Evolutionary conservation across 2,888 invertebrate genomes (phyloP).

Genomic region (Clepsis dumicolana): DNA sequence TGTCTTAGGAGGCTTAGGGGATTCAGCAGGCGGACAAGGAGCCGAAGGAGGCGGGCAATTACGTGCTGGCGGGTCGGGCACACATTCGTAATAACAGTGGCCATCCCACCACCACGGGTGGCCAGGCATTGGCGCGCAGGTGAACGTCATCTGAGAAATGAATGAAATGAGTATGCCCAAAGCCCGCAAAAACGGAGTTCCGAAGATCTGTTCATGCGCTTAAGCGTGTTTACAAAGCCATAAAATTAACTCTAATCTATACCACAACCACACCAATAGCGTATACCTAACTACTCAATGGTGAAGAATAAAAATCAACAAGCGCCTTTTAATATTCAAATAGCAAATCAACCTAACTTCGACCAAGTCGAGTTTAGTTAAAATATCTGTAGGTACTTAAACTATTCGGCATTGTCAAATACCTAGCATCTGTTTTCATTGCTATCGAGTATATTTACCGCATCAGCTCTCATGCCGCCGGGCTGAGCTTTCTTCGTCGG

Average conservation of each 20-base stretch:
- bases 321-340: neutral
- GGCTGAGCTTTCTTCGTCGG: constrained; percentile 49
- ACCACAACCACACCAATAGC: too few relatives aligned
- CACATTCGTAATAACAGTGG: constrained; percentile 67
- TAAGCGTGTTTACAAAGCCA: too few relatives aligned
- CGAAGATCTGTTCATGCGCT: too few relatives aligned
- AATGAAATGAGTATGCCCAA: neutral
- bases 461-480: constrained; percentile 56
- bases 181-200: too few relatives aligned
- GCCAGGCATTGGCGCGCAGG: constrained; percentile 68
- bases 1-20: neutral
- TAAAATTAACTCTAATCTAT: too few relatives aligned
- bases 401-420: neutral
- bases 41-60: neutral
- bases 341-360: neutral
- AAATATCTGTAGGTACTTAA: neutral
- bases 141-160: constrained; percentile 61
- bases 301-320: neutral
- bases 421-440: neutral
- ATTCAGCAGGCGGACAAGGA: neutral
- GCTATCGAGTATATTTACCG: constrained; percentile 48
- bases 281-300: too few relatives aligned
- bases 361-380: too few relatives aligned
- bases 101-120: constrained; percentile 77
- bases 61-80: constrained; percentile 1